These are phyloP conservation scores for Heliconius cydno DNA, from an alignment of 2,888 invertebrate species.

Conservation along the genomic window DNA sequence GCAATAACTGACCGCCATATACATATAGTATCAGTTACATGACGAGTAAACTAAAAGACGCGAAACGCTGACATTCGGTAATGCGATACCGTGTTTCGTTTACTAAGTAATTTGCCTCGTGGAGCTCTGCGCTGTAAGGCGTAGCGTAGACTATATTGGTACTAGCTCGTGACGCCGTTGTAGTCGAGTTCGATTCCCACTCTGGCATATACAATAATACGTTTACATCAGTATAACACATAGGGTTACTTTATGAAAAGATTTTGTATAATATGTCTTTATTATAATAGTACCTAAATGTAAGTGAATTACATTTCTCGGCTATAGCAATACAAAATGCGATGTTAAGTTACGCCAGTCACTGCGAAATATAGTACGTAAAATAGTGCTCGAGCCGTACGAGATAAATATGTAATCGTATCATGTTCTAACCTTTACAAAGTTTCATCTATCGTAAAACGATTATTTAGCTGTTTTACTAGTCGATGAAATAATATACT, in stretches of 20 bases:
- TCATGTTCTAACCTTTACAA: slow-evolving; percentile 14
- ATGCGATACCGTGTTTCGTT: slow-evolving; percentile 28
- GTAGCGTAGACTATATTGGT: background rate
- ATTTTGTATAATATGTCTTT: no score
- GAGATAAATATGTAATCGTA: background rate
- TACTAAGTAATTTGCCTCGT: slow-evolving; percentile 38
- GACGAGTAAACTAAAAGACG: background rate
- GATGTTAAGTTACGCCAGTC: no score
- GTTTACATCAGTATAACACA: no score
- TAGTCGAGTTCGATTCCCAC: no score
- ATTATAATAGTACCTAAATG: no score
- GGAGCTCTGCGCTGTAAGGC: slow-evolving; percentile 17
- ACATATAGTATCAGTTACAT: slow-evolving; percentile 10
- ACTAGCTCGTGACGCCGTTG: background rate
- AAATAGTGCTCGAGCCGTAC: background rate
- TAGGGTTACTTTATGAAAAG: no score
- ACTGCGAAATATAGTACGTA: no score
- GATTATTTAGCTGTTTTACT: slow-evolving; percentile 6
- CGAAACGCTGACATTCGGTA: slow-evolving; percentile 26
- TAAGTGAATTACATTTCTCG: no score
- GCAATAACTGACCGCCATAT: background rate
- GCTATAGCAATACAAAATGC: no score
- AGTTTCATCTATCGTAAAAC: slow-evolving; percentile 6
- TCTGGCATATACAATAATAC: no score
- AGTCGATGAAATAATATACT: slow-evolving; percentile 17